Evolutionary conservation across 2,797 vertebrate species (phyloP).

Genomic region (Pseudomugil gertrudae): DNA sequence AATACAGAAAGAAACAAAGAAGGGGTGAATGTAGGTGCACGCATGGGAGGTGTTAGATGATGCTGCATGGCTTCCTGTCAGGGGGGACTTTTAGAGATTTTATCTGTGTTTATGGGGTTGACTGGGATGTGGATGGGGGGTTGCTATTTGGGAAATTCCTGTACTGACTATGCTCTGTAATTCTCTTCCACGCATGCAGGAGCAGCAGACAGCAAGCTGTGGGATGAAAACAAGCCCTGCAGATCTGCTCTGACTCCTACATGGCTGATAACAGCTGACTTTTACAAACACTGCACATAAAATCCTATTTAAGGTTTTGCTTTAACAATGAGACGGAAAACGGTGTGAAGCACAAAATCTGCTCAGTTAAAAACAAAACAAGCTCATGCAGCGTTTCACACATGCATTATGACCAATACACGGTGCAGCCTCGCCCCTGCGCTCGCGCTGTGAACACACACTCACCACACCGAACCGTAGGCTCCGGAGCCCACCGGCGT

Average conservation of each 20-base stretch:
- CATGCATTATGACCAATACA: constrained; percentile 35
- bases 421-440: constrained; percentile 69
- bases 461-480: constrained; percentile 96
- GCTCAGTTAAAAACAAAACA: not conserved
- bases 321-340: not conserved
- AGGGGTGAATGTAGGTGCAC: not conserved
- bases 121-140: not conserved
- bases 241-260: not conserved
- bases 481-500: constrained; percentile 95
- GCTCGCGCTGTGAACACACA: constrained; percentile 63
- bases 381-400: constrained; percentile 1
- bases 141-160: constrained; percentile 47
- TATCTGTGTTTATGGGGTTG: not conserved
- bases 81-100: not conserved
- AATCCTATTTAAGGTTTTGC: not conserved
- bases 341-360: not conserved
- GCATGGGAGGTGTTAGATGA: not conserved
- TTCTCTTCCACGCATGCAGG: constrained; percentile 8
- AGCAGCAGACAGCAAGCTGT: constrained; percentile 4
- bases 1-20: not conserved
- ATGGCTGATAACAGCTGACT: not conserved
- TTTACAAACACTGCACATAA: not conserved
- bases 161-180: constrained; percentile 28
- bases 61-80: not conserved
- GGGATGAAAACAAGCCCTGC: constrained; percentile 31